Base-by-base conservation (phyloP, 2,797 vertebrate species). In the Liasis olivaceus region DNA sequence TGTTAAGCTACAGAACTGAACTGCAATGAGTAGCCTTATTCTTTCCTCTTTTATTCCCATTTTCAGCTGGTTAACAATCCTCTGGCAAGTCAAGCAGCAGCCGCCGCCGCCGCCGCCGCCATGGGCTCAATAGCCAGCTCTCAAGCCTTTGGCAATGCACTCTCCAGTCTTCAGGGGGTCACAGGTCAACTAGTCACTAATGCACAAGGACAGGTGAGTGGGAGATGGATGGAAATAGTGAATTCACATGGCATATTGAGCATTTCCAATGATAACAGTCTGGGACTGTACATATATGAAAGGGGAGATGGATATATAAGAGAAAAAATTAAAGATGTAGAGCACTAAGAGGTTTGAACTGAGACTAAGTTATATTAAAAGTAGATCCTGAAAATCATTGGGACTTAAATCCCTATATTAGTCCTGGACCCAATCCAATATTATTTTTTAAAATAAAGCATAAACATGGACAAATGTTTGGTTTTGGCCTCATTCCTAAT, bases 191-290 rank as follows among this genome's bases (percentile, higher is more conserved):
- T 99, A 93, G 99, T 99, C 98, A 99, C 99, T 98, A 99, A 99
- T 93, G 99, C 99, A 98, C 99, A 99, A 98, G 99, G 99, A 98
- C 99, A 99, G 99, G 99, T 99, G 97, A 98, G 99, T 97, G 95
- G 95, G 96, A 96, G 96, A 97, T 88, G 95, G 95, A 96, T 94
- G 31, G 91, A 94, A 96, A 96, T 87, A 94, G 96, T 94, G 96
- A 95, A 97, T 97, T 96, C 95, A 96, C 96, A 91, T 96, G 94
- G 96, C 96, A 97, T 97, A 95, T 94, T 96, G 96, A 96, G 97
- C 95, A 81, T 81, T 81, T 81, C 9, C 36, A 81, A 95, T 97
- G 97, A 97, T 95, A 96, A 95, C 96, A 95, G 97, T 96, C 96
- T 96, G 93, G 93, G 96, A 96, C 94, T 12, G 31, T 92, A 93